Evolutionary conservation across 2,113 vertebrate genomes (phyloP).

Genomic region (Struthidea cinerea): DNA sequence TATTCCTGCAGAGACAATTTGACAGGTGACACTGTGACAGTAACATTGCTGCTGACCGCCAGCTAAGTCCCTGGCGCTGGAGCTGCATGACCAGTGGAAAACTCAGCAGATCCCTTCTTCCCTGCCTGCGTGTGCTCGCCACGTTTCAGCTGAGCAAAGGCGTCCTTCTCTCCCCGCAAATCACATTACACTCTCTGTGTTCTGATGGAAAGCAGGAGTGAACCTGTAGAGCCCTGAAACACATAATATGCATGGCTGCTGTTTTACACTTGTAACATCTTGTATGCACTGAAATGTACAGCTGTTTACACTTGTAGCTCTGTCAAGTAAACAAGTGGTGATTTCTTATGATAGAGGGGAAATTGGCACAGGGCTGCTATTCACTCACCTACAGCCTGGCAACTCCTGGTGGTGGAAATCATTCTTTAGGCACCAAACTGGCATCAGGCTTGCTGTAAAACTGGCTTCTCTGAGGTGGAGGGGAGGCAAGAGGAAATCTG

Average conservation of each 20-base stretch:
- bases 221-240: slow-evolving; percentile 40
- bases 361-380: slow-evolving; percentile 5
- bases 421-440: slow-evolving; percentile 15
- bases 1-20: slow-evolving; percentile 36
- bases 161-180: background rate
- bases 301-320: slow-evolving; percentile 60
- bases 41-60: background rate
- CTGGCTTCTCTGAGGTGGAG: background rate
- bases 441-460: background rate
- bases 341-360: slow-evolving; percentile 43
- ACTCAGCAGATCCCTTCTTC: background rate
- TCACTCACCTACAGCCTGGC: slow-evolving; percentile 22
- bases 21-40: slow-evolving; percentile 32
- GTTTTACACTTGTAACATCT: slow-evolving; percentile 58
- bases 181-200: background rate
- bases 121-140: fast-evolving
- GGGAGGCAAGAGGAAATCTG: background rate
- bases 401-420: slow-evolving; percentile 42
- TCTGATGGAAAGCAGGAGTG: background rate
- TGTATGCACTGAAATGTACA: slow-evolving; percentile 49
- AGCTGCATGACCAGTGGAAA: background rate
- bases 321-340: slow-evolving; percentile 63
- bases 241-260: slow-evolving; percentile 34
- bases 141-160: background rate
- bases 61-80: slow-evolving; percentile 10